A percentile compares a stretch with the other conserved stretches of the same genome.
phyloP scores from a whole-genome alignment of 30 jellyfish, hydroid and myxozoan species.

The Catostylus mosaicus region DNA sequence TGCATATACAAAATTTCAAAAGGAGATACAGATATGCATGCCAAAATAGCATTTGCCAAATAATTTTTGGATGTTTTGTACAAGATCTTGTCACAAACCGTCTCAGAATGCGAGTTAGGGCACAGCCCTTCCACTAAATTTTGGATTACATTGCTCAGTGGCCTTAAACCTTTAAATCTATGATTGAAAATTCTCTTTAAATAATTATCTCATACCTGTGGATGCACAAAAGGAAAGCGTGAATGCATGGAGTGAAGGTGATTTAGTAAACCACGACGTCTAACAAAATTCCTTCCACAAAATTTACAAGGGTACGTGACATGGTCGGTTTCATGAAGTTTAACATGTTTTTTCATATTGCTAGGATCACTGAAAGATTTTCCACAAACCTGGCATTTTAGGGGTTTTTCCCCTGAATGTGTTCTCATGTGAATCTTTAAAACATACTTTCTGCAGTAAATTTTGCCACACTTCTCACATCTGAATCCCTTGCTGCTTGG shows the following conservation, averaged over 20 bases:
- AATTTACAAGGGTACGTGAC: conserved; percentile 92
- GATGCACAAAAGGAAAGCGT: conserved; percentile 80
- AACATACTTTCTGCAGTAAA: conserved; percentile 95
- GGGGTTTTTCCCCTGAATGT: conserved; percentile 97
- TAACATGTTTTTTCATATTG: conserved; percentile 96
- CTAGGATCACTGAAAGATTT: conserved; percentile 99
- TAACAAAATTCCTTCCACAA: conserved; percentile 89
- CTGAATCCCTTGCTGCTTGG: conserved; percentile 73
- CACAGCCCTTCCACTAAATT: too few relatives aligned
- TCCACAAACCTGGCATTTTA: conserved; percentile 92
- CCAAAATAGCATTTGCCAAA: too few relatives aligned
- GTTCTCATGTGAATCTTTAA: conserved; percentile 94
- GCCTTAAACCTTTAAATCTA: too few relatives aligned
- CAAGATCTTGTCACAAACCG: too few relatives aligned
- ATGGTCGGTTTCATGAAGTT: conserved; percentile 93
- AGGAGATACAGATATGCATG: too few relatives aligned
- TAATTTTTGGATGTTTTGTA: too few relatives aligned
- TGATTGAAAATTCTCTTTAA: neutral
- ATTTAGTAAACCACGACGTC: conserved; percentile 88
- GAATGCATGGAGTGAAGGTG: conserved; percentile 96
- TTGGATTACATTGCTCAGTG: too few relatives aligned
- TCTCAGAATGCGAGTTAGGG: too few relatives aligned
- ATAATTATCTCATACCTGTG: conserved; percentile 47
- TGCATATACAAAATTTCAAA: too few relatives aligned
- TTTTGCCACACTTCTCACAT: conserved; percentile 93